Conservation (phyloP, 2,797 vertebrate species). For the Myotis findleyi region DNA sequence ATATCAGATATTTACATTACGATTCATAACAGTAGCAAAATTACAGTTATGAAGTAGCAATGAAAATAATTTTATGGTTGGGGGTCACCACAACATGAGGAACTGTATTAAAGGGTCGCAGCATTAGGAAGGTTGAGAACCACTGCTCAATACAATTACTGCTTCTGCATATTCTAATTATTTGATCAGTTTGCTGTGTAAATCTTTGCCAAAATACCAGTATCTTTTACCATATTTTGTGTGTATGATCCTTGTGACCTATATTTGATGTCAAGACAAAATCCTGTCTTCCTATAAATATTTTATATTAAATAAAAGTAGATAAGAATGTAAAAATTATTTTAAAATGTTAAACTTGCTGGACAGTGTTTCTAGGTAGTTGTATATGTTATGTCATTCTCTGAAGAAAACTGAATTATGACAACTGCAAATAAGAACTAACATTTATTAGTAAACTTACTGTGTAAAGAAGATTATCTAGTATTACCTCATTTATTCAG, state of each 20-base stretch:
- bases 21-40: too few relatives aligned
- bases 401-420: constrained; percentile 4
- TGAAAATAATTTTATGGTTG: too few relatives aligned
- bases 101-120: too few relatives aligned
- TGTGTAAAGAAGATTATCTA: not conserved
- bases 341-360: constrained; percentile 36
- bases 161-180: not conserved
- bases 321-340: not conserved
- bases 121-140: too few relatives aligned
- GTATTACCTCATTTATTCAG: not conserved
- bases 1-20: too few relatives aligned
- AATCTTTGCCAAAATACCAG: constrained; percentile 19
- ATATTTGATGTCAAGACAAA: not conserved
- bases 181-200: not conserved
- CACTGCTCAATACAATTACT: not conserved
- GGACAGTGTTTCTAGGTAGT: not conserved
- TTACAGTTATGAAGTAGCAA: too few relatives aligned
- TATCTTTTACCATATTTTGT: not conserved
- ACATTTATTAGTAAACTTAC: not conserved
- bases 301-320: constrained; percentile 29
- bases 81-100: too few relatives aligned
- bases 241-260: not conserved
- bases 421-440: not conserved
- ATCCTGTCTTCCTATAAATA: not conserved
- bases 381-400: not conserved